phyloP scores from a whole-genome alignment of 2,888 invertebrate species.

The Rosalia funebris region DNA sequence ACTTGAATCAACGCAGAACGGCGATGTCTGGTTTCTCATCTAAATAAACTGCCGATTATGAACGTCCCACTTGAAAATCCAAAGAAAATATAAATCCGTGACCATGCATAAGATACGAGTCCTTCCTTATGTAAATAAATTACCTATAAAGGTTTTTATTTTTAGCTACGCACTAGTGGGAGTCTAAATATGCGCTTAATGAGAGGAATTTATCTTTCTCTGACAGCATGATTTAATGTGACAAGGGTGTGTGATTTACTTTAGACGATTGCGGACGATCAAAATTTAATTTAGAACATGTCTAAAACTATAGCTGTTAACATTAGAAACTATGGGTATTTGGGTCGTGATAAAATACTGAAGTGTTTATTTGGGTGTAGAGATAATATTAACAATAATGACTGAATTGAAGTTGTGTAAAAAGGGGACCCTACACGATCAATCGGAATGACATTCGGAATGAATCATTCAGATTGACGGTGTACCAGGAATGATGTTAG shows the following conservation, averaged over 20 bases:
- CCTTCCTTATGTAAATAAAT: constrained; percentile 14
- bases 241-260: not conserved
- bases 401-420: no score
- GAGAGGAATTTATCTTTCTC: not conserved
- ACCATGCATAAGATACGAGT: constrained; percentile 37
- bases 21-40: not conserved
- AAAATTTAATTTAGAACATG: not conserved
- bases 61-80: constrained; percentile 40
- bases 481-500: no score
- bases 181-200: constrained; percentile 6
- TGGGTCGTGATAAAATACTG: no score
- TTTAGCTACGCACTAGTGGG: constrained; percentile 1
- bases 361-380: no score
- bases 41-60: constrained; percentile 37
- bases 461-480: no score
- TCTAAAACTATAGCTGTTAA: no score
- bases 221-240: not conserved
- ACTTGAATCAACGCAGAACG: constrained; percentile 3
- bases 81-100: constrained; percentile 41
- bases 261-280: not conserved
- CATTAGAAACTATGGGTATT: no score
- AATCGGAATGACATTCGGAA: no score
- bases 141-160: constrained; percentile 3
- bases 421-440: no score
- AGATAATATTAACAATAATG: no score